A percentile compares a stretch with the other conserved stretches of the same genome.
Conservation (phyloP, 1,140 invertebrate genomes). For the Euschistus heros region DNA sequence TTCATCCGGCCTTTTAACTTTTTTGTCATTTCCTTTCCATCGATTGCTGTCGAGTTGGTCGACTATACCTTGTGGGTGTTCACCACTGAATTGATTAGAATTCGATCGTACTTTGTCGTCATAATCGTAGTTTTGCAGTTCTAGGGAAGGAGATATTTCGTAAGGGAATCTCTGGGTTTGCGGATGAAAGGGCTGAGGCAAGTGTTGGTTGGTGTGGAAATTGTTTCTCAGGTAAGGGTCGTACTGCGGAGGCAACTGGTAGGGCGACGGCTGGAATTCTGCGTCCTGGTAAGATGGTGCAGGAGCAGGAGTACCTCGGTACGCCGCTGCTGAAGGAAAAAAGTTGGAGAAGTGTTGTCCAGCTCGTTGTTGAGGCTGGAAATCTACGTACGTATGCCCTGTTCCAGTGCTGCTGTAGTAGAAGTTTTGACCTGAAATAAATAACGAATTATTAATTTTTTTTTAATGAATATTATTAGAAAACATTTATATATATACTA, state of each 20-base stretch:
- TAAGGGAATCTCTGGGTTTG: conserved; percentile 16
- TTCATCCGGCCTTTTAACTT: conserved; percentile 1
- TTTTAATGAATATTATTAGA: not conserved
- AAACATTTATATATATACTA: no score
- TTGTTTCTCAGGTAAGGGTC: conserved; percentile 5
- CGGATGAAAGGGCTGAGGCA: conserved; percentile 30
- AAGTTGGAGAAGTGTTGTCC: conserved; percentile 10
- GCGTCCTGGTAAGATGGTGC: not conserved
- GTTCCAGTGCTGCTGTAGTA: not conserved
- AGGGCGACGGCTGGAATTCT: conserved; percentile 9
- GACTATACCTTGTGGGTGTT: conserved; percentile 26
- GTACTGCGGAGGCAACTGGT: conserved; percentile 19
- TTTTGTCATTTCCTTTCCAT: conserved; percentile 23
- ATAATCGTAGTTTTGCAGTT: conserved; percentile 23
- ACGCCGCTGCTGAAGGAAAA: not conserved
- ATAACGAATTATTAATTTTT: not conserved
- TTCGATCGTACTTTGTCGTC: conserved; percentile 16
- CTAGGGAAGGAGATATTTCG: not conserved
- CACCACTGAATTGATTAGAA: conserved; percentile 23
- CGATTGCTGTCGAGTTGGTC: conserved; percentile 26
- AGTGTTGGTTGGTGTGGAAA: conserved; percentile 29
- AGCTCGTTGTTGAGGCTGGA: conserved; percentile 7
- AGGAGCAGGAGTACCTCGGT: not conserved
- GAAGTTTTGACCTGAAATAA: conserved; percentile 18
- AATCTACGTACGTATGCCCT: conserved; percentile 11